Base-by-base conservation (phyloP, 2,888 invertebrate genomes). In the Limenitis camilla region DNA sequence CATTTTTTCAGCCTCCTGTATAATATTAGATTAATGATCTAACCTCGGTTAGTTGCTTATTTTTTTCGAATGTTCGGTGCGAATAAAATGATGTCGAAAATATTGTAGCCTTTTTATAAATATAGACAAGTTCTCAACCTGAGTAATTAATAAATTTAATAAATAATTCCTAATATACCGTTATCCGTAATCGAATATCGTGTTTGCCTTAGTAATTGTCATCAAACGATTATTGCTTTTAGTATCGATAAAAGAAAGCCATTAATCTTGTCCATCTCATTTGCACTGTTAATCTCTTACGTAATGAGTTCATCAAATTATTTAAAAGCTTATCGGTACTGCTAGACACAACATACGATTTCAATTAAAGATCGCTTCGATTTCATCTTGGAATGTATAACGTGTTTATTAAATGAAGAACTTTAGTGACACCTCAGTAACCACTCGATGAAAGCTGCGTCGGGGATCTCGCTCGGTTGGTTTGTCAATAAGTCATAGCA, bases 311-410 rank as follows among this genome's bases (percentile, higher is more conserved):
- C 73, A 74, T 70, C 66, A 68, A 64, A 68, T 68, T 66, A 64
- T 68, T 66, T 69, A 65, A 68, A 61, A 60, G 64, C 73, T 83
- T 86, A 86, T 86, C 86, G 68, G 66, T 67, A 71, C 73, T 69
- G 71, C 69, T 77, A 68, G 77, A 81, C 78, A 77, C 78, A 78
- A 87, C 87, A 87, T 76, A 84, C 78, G 81, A 86, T 82, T 84
- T 86, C 86, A 86, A 87, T 87, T 87, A 86, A 79, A 82, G 76
- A 73, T 74, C 66, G 74, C 74, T 80, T 78, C 73, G 74, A 75
- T 77, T 78, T 79, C 71, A 78, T 78, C 74, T 74, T 72, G 78
- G 73, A 79, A 80, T 76, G 73, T 69, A 66, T 73, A 70, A 70
- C 69, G 67, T 68, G 74, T 72, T 77, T 78, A 78, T 56, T 68